Evolutionary conservation across 2,797 vertebrate species (phyloP).

Genomic region (Rachycentron canadum): DNA sequence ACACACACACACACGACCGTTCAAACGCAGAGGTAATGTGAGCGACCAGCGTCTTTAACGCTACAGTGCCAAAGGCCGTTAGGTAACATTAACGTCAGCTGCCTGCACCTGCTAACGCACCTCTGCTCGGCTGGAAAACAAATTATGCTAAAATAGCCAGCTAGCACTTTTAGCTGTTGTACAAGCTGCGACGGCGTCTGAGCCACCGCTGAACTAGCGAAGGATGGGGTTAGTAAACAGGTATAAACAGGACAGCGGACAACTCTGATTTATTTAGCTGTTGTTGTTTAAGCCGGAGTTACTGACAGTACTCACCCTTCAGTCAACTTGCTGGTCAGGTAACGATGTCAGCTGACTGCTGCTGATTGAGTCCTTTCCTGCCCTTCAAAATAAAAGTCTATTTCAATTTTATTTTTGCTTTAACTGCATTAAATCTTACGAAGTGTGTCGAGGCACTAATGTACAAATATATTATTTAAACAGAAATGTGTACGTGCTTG

Average conservation of each 20-base stretch:
- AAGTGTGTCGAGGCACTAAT: background rate
- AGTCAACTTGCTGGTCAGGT: background rate
- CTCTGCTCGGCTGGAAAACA: background rate
- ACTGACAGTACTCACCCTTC: conserved; percentile 7
- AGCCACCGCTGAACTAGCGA: background rate
- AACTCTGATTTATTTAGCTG: accelerated
- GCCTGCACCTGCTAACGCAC: background rate
- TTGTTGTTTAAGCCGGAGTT: background rate
- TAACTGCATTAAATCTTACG: background rate
- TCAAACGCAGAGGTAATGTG: too few species aligned
- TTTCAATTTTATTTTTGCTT: background rate
- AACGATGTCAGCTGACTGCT: background rate
- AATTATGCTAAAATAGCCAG: conserved; percentile 17
- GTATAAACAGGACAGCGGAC: background rate
- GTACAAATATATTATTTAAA: background rate
- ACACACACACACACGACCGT: too few species aligned
- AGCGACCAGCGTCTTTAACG: too few species aligned
- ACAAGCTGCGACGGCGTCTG: background rate
- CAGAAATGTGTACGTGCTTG: background rate
- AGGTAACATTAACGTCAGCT: background rate
- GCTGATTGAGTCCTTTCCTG: background rate
- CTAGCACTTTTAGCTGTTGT: background rate
- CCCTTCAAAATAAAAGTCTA: conserved; percentile 60
- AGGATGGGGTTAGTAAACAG: background rate
- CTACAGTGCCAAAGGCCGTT: too few species aligned